A percentile compares a stretch with the other conserved stretches of the same genome.
These are phyloP conservation scores for Sisyra terminalis DNA, from an alignment of 2,888 invertebrate species.

Conservation along the genomic window DNA sequence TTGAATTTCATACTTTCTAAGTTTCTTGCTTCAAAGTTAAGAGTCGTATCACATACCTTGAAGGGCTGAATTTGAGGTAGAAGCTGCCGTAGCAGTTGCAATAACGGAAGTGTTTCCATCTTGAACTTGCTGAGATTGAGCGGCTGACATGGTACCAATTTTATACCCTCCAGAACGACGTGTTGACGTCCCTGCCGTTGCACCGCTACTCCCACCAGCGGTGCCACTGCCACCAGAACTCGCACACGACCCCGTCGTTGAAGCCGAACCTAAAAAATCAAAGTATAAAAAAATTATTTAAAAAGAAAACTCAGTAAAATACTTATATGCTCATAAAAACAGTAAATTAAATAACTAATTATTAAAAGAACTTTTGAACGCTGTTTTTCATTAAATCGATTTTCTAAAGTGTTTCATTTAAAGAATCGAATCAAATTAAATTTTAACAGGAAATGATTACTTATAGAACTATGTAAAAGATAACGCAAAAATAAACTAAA, in stretches of 20 bases:
- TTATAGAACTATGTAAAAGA: no score
- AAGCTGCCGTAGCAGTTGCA: neutral
- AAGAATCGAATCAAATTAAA: no score
- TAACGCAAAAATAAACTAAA: no score
- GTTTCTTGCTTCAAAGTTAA: no score
- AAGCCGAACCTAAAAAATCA: conserved; percentile 14
- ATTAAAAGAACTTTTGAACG: no score
- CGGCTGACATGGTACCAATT: conserved; percentile 20
- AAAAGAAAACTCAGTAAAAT: neutral
- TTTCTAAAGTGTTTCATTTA: no score
- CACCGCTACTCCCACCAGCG: conserved; percentile 20
- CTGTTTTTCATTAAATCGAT: no score
- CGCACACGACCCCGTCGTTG: conserved; percentile 48
- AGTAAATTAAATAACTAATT: no score
- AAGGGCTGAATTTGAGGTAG: neutral
- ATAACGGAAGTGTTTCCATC: conserved; percentile 5
- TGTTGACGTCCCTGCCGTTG: conserved; percentile 14
- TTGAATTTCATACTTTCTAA: no score
- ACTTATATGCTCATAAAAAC: no score
- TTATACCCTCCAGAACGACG: conserved; percentile 25
- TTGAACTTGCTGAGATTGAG: conserved; percentile 16
- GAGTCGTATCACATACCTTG: conserved; percentile 3
- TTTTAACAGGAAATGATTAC: no score
- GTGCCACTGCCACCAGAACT: conserved; percentile 34
- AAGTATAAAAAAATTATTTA: conserved; percentile 8